Conservation (phyloP, 2,113 vertebrate species). For the Silurus meridionalis region DNA sequence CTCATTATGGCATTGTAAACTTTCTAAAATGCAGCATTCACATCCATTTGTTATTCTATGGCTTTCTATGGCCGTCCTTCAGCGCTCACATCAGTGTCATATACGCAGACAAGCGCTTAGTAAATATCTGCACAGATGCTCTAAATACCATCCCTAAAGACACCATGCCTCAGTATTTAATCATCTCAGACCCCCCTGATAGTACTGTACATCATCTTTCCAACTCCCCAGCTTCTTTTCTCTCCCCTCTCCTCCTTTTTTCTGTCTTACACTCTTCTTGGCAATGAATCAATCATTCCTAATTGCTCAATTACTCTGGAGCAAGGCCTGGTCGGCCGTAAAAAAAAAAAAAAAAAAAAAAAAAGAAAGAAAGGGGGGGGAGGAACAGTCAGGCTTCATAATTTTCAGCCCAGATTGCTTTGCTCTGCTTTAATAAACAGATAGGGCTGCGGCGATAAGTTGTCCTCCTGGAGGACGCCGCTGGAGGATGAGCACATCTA, state of each 20-base stretch:
- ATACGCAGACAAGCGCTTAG: not conserved
- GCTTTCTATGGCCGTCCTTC: not conserved
- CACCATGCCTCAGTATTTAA: conserved; percentile 4
- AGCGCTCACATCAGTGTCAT: not conserved
- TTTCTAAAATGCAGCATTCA: not conserved
- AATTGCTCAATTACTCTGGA: conserved; percentile 71
- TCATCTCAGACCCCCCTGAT: conserved; percentile 51
- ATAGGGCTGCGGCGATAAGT: conserved; percentile 58
- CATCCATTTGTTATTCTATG: not conserved
- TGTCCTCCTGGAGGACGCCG: conserved; percentile 62
- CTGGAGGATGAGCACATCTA: conserved; percentile 58
- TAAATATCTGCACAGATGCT: conserved; percentile 14
- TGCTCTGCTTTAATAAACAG: conserved; percentile 51
- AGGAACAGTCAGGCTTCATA: conserved; percentile 38
- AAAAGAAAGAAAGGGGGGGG: not conserved
- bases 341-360: conserved; percentile 33
- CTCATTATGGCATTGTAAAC: not conserved
- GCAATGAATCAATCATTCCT: conserved; percentile 68
- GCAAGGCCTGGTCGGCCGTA: conserved; percentile 53
- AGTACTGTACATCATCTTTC: conserved; percentile 67
- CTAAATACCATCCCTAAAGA: conserved; percentile 2
- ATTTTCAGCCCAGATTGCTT: conserved; percentile 58
- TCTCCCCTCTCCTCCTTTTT: conserved; percentile 26
- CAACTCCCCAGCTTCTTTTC: conserved; percentile 48
- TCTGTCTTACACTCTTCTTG: conserved; percentile 50